phyloP scores from a whole-genome alignment of 2,797 vertebrate species.

The Sebastes reedi region DNA sequence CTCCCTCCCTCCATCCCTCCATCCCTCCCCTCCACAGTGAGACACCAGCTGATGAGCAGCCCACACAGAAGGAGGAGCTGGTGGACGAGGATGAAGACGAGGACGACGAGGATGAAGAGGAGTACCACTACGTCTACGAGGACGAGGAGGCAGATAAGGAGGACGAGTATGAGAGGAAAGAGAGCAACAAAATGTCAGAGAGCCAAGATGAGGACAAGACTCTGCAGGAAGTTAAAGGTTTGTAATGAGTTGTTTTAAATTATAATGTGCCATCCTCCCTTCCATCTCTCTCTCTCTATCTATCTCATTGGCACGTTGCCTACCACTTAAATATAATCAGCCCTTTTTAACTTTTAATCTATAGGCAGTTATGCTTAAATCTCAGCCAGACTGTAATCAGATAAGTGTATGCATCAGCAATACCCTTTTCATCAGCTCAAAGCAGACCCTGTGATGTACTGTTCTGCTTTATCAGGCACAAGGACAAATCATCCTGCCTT shows the following conservation, averaged over 20 bases:
- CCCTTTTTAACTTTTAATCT: constrained; percentile 31
- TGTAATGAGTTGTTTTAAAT: constrained; percentile 33
- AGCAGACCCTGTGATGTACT: constrained; percentile 14
- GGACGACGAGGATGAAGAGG: constrained; percentile 85
- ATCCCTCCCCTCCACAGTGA: constrained; percentile 57
- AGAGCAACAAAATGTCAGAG: constrained; percentile 68
- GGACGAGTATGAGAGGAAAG: constrained; percentile 84
- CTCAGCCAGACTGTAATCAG: constrained; percentile 38
- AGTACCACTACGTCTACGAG: constrained; percentile 82
- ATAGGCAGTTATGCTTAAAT: constrained; percentile 18
- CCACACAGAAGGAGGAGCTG: constrained; percentile 78
- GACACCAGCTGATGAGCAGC: constrained; percentile 72
- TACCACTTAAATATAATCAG: constrained; percentile 38
- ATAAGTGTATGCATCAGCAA: constrained; percentile 35
- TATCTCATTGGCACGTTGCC: constrained; percentile 9
- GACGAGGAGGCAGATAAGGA: constrained; percentile 83
- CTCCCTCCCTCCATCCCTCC: constrained; percentile 1
- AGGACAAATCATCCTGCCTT: background rate
- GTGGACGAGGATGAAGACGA: constrained; percentile 85
- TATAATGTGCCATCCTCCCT: background rate
- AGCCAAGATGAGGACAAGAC: constrained; percentile 82
- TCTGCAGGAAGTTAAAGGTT: constrained; percentile 94
- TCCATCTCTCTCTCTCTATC: background rate
- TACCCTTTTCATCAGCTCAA: constrained; percentile 9
- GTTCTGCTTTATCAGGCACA: constrained; percentile 11